A percentile compares a stretch with the other conserved stretches of the same genome.
These are phyloP conservation scores for Vicugna pacos DNA, from an alignment of 2,113 vertebrate genomes.

Conservation along the genomic window DNA sequence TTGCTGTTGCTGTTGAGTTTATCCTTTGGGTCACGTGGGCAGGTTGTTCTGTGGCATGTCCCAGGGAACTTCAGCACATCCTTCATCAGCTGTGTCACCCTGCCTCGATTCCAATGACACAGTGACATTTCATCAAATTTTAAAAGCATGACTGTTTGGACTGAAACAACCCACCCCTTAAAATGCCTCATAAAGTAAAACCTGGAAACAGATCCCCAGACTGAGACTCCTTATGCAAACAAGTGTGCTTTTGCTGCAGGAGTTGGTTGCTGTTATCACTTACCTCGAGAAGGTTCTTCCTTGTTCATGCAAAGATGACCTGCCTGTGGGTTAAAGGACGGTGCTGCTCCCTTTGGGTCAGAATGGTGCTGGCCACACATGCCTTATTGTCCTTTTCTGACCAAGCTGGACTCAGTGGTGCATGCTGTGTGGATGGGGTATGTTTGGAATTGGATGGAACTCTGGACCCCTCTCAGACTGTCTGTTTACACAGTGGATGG, in stretches of 20 bases:
- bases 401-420: not conserved
- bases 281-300: not conserved
- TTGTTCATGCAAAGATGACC: not conserved
- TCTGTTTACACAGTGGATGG: not conserved
- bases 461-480: not conserved
- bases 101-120: not conserved
- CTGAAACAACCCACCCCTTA: not conserved
- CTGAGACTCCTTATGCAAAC: not conserved
- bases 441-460: not conserved
- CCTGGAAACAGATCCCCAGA: not conserved
- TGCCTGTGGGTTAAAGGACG: not conserved
- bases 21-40: not conserved
- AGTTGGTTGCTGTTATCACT: not conserved
- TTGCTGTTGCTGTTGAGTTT: not conserved
- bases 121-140: not conserved
- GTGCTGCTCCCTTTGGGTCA: not conserved
- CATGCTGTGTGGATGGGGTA: not conserved
- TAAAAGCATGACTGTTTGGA: not conserved
- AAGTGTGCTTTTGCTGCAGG: not conserved
- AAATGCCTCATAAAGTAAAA: not conserved
- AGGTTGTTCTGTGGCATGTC: not conserved
- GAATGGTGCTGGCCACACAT: not conserved
- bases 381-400: not conserved
- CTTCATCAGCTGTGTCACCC: not conserved
- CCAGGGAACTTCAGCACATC: rapidly evolving